Percentiles rank a stretch among this genome's conserved stretches.
These are phyloP conservation scores for Pachyseris speciosa DNA, from an alignment of 64 coral and sea anemone species.

Conservation along the genomic window DNA sequence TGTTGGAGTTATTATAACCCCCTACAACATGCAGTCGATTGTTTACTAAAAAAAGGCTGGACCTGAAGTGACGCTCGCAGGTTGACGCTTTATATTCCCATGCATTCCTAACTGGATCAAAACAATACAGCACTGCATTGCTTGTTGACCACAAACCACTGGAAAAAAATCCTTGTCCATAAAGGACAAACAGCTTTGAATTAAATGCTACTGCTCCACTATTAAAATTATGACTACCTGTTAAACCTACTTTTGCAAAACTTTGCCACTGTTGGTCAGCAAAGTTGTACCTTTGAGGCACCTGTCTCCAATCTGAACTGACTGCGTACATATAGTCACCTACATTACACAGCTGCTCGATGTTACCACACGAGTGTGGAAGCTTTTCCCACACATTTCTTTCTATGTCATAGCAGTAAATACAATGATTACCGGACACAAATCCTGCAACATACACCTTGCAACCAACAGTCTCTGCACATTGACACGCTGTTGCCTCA, in stretches of 20 bases:
- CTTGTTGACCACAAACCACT: no score
- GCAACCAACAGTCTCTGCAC: neutral
- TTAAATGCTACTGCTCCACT: neutral
- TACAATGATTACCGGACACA: neutral
- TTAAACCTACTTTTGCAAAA: neutral
- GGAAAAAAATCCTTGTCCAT: no score
- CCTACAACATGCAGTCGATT: neutral
- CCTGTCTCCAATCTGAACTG: neutral
- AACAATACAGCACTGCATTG: no score
- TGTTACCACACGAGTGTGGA: neutral
- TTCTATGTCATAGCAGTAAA: neutral
- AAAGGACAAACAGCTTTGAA: no score
- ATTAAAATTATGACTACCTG: no score
- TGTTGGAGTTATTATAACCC: neutral
- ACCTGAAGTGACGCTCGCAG: neutral
- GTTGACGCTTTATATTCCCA: no score
- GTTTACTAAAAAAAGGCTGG: neutral
- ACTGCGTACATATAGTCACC: neutral
- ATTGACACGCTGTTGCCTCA: rapidly evolving
- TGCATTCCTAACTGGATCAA: no score
- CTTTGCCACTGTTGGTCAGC: neutral
- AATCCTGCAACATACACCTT: neutral
- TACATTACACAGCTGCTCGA: neutral
- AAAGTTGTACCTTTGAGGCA: neutral
- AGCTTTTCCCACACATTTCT: neutral